phyloP scores from a whole-genome alignment of 2,888 invertebrate genomes.

The Tuta absoluta region DNA sequence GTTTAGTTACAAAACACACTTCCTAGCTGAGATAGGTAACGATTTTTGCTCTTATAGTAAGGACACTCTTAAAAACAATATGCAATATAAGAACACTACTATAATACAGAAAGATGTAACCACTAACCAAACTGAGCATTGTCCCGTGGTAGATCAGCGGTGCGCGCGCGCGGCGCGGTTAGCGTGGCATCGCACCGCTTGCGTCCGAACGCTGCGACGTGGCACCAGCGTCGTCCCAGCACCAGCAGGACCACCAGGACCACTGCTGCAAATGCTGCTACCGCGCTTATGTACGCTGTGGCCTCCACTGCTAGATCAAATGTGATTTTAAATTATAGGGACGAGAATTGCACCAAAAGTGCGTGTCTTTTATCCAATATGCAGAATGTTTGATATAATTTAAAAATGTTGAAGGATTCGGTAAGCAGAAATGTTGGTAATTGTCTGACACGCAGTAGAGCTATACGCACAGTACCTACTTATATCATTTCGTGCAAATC shows the following conservation, averaged over 20 bases:
- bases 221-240: conserved; percentile 87
- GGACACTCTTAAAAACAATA: neutral
- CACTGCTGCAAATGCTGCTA: conserved; percentile 90
- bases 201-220: conserved; percentile 63
- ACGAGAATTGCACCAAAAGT: too few relatives aligned
- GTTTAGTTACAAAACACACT: too few relatives aligned
- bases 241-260: conserved; percentile 93
- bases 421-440: too few relatives aligned
- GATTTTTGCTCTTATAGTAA: too few relatives aligned
- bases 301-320: conserved; percentile 84
- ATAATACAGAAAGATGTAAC: neutral
- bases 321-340: too few relatives aligned
- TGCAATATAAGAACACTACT: neutral
- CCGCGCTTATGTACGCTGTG: conserved; percentile 92
- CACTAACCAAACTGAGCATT: conserved; percentile 73
- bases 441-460: too few relatives aligned
- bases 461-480: too few relatives aligned
- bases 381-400: too few relatives aligned
- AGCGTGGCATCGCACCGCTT: conserved; percentile 72
- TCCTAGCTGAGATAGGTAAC: too few relatives aligned
- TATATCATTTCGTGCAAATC: too few relatives aligned
- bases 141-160: conserved; percentile 61
- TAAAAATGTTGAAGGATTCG: too few relatives aligned
- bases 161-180: conserved; percentile 64
- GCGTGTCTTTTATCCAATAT: too few relatives aligned